A percentile compares a stretch with the other conserved stretches of the same genome.
phyloP scores from a whole-genome alignment of 2,797 vertebrate genomes.

The Pristis pectinata region DNA sequence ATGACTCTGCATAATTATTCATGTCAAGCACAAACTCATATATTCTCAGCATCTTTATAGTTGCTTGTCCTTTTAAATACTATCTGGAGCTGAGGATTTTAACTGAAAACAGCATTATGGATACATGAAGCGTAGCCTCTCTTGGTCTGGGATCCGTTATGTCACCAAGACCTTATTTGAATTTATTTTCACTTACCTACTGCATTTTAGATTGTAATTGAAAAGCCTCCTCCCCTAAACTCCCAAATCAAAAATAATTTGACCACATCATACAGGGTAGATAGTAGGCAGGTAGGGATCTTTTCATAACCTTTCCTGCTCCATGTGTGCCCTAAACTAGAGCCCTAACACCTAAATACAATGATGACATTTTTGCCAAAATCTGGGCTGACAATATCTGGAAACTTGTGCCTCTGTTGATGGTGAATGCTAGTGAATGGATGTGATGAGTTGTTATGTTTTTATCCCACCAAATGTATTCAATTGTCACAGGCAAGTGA shows the following conservation, averaged over 20 bases:
- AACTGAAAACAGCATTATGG: neutral
- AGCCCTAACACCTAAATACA: too few species aligned
- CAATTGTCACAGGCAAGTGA: neutral
- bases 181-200: neutral
- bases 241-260: neutral
- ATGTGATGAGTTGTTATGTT: neutral
- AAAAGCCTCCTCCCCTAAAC: neutral
- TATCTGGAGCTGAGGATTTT: neutral
- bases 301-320: neutral
- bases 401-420: neutral
- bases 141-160: neutral
- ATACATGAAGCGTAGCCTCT: too few species aligned
- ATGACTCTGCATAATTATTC: neutral
- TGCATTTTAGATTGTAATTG: neutral
- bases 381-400: too few species aligned
- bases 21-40: neutral
- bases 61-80: neutral
- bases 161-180: neutral
- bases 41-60: too few species aligned
- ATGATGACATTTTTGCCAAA: neutral
- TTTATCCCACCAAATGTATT: neutral
- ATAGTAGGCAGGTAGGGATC: neutral
- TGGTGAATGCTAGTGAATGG: neutral
- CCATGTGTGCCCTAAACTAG: too few species aligned
- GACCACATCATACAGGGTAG: neutral